phyloP scores from a whole-genome alignment of 2,113 vertebrate genomes.

The Rhombomys opimus region DNA sequence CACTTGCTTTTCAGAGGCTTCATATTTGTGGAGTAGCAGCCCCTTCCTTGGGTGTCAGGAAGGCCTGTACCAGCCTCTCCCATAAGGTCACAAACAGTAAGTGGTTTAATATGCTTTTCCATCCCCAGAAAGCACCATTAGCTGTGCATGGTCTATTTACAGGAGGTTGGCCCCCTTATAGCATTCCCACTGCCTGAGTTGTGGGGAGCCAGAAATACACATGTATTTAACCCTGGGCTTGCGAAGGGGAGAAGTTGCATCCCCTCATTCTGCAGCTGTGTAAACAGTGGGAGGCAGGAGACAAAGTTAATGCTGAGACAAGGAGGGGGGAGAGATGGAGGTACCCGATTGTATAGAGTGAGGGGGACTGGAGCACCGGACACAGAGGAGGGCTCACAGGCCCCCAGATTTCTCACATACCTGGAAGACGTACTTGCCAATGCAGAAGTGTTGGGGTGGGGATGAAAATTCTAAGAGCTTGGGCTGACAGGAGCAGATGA shows the following conservation, averaged over 20 bases:
- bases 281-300: constrained; percentile 75
- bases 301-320: background rate
- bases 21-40: background rate
- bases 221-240: constrained; percentile 53
- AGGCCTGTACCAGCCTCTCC: background rate
- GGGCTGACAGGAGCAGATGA: background rate
- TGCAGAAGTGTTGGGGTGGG: background rate
- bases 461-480: background rate
- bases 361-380: background rate
- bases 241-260: constrained; percentile 13
- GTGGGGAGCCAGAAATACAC: constrained; percentile 72
- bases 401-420: background rate
- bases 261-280: constrained; percentile 76
- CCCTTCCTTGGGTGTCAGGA: background rate
- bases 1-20: background rate
- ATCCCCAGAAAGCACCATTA: constrained; percentile 40
- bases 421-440: accelerated
- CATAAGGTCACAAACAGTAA: background rate
- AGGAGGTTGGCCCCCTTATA: background rate
- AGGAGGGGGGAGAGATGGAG: background rate
- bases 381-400: background rate
- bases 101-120: background rate
- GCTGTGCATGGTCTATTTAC: background rate
- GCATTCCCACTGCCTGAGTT: constrained; percentile 48
- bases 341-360: background rate